Base-by-base conservation (phyloP, 2,797 vertebrate genomes). In the Siniperca scherzeri region DNA sequence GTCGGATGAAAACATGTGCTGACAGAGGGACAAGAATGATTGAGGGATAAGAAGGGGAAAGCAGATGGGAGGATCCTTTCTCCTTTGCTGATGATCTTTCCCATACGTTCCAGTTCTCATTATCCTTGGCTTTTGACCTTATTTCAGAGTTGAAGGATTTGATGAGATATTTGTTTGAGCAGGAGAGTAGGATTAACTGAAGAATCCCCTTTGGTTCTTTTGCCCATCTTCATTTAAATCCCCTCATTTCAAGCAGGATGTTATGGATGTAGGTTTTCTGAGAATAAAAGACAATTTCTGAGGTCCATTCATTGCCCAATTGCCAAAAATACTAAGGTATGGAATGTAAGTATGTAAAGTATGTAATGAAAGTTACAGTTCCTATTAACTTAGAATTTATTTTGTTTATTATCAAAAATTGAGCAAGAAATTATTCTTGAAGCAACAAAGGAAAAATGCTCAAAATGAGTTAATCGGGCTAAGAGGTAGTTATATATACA, bases 51-150 rank as follows among this genome's bases (percentile, higher is more conserved):
- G 83, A 70, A 88, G 85, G 5, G 70, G 27, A 42, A 70, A 88
- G 73, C 88, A 90, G 91, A 93, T 90, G 92, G 91, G 91, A 86
- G 86, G 90, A 91, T 90, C 82, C 83, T 78, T 73, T 75, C 40
- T 78, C 84, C 68, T 88, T 64, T 78, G 74, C 78, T 22, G 25
- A 78, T 87, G 87, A 89, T 90, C 90, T 82, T 88, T 84, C 81
- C 89, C 88, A 90, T 93, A 92, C 78, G 78, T 87, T 88, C 76
- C 83, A 36, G 68, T 87, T 90, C 88, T 91, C 86, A 92, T 95
- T 93, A 93, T 93, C 91, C 89, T 89, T 91, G 86, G 86, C 89
- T 91, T 92, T 69, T 95, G 93, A 94, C 94, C 92, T 88, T 85
- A 88, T 90, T 93, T 91, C 75, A 74, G 86, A 80, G 70, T 87